Evolutionary conservation across 2,797 vertebrate species (phyloP).

Genomic region (Vireo griseus): DNA sequence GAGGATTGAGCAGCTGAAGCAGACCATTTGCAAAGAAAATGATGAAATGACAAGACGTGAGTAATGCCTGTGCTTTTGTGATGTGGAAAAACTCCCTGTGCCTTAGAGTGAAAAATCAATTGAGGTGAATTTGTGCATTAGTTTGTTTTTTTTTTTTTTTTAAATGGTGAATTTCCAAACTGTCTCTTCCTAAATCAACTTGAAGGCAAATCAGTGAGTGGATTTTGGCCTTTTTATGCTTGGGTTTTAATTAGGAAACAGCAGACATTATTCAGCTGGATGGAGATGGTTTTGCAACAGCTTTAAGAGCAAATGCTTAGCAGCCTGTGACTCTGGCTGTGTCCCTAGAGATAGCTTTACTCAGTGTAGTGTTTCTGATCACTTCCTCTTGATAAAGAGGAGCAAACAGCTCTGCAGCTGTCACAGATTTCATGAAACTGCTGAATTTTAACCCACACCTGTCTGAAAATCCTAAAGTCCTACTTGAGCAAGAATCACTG

Average conservation of each 20-base stretch:
- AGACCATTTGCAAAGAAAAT: conserved; percentile 87
- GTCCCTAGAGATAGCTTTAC: background rate
- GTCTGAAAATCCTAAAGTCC: background rate
- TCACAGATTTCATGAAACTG: background rate
- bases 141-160: background rate
- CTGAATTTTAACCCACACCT: conserved; percentile 19
- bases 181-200: background rate
- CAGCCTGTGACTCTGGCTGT: conserved; percentile 9
- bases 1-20: conserved; percentile 92
- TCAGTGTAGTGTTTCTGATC: conserved; percentile 2
- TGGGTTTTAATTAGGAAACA: conserved; percentile 39
- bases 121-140: background rate
- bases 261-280: conserved; percentile 18
- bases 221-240: background rate
- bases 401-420: conserved; percentile 33
- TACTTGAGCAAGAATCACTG: background rate
- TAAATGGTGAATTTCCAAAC: background rate
- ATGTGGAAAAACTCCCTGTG: background rate
- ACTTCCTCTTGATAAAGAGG: conserved; percentile 14
- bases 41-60: conserved; percentile 88
- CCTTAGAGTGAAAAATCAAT: background rate
- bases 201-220: background rate
- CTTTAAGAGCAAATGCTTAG: background rate
- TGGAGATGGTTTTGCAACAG: conserved; percentile 19
- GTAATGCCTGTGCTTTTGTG: conserved; percentile 37